These are phyloP conservation scores for Phrynosoma blainvillii DNA, from an alignment of 2,113 vertebrate genomes.

Conservation along the genomic window DNA sequence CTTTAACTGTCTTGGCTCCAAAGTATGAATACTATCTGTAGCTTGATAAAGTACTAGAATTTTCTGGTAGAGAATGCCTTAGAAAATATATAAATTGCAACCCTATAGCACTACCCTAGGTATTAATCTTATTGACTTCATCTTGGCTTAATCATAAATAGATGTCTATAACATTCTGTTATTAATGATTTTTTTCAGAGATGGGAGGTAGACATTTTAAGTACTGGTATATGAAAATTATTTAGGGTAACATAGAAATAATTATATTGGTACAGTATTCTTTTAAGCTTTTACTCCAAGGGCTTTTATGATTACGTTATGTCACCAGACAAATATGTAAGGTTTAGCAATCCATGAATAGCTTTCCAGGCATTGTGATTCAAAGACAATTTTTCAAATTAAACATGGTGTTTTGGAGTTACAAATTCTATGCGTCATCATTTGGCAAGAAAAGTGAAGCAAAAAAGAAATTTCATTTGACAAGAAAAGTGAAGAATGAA, in stretches of 20 bases:
- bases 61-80: too few species aligned
- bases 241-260: background rate
- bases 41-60: too few species aligned
- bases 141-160: background rate
- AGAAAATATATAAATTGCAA: too few species aligned
- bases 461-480: conserved; percentile 2
- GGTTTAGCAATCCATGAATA: background rate
- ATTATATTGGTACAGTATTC: background rate
- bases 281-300: background rate
- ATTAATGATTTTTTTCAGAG: background rate
- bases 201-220: background rate
- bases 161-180: background rate
- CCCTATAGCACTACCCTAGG: too few species aligned
- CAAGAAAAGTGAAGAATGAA: conserved; percentile 13
- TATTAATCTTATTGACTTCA: background rate
- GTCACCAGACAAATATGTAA: background rate
- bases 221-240: background rate
- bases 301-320: background rate
- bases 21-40: too few species aligned
- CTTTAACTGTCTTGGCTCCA: too few species aligned
- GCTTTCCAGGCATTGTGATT: background rate
- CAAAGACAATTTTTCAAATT: background rate
- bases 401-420: background rate
- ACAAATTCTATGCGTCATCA: background rate
- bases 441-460: background rate